phyloP scores from a whole-genome alignment of 2,113 vertebrate genomes.

The Pseudopodoces humilis region DNA sequence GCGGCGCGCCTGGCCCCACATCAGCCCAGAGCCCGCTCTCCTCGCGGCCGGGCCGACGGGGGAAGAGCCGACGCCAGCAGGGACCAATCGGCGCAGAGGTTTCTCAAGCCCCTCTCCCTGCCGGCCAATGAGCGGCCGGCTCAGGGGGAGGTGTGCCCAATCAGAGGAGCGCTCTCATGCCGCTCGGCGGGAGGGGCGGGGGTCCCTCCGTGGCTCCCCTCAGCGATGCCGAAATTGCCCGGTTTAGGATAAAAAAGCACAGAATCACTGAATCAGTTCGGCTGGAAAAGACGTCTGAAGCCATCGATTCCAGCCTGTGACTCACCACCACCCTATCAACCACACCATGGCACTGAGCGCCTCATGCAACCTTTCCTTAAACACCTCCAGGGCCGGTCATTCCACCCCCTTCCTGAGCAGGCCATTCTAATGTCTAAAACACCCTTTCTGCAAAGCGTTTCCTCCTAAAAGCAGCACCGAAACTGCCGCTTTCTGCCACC shows the following conservation, averaged over 20 bases:
- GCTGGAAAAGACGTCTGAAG: not conserved
- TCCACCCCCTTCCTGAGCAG: not conserved
- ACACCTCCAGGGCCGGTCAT: not conserved
- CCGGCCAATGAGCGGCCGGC: not conserved
- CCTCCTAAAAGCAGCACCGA: not conserved
- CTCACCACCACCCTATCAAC: too few relatives aligned
- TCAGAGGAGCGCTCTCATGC: not conserved
- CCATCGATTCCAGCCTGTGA: not conserved
- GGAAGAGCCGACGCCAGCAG: not conserved
- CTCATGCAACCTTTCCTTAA: not conserved
- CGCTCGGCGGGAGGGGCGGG: not conserved
- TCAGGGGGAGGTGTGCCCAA: constrained; percentile 54
- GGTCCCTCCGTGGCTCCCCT: fast-evolving
- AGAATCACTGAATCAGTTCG: fast-evolving
- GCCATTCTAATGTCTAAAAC: not conserved
- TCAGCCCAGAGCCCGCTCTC: constrained; percentile 78
- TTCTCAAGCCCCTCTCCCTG: not conserved
- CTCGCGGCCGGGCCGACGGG: not conserved
- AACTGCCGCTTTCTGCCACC: not conserved
- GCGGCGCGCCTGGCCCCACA: constrained; percentile 77
- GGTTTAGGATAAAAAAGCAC: not conserved
- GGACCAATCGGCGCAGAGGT: not conserved
- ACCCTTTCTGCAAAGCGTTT: not conserved
- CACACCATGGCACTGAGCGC: not conserved
- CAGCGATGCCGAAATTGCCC: fast-evolving